These are phyloP conservation scores for Polyergus mexicanus DNA, from an alignment of 1,140 invertebrate species.

Conservation along the genomic window DNA sequence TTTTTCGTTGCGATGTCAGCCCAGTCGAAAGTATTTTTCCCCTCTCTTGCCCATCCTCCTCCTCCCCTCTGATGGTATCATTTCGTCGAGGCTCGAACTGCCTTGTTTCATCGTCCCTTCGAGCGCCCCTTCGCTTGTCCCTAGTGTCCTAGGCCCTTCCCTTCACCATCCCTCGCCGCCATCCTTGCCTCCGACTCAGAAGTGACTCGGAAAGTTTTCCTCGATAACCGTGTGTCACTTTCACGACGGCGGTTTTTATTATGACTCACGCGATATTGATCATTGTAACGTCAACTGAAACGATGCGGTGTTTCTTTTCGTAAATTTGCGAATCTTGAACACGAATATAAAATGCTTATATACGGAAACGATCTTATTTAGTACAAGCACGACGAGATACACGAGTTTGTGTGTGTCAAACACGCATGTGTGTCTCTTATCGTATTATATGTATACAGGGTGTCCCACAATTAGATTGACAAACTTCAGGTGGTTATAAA, in stretches of 20 bases:
- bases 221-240: conserved; percentile 38
- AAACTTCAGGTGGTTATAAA: too few species aligned
- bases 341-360: not conserved
- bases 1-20: conserved; percentile 67
- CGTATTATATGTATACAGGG: not conserved
- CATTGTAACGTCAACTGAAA: conserved; percentile 44
- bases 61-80: conserved; percentile 26
- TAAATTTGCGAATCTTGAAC: conserved; percentile 40
- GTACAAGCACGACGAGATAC: conserved; percentile 17
- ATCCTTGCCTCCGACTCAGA: conserved; percentile 13
- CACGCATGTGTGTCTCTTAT: not conserved
- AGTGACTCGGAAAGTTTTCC: conserved; percentile 60
- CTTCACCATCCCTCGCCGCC: not conserved
- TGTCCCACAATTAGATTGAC: too few species aligned
- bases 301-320: not conserved
- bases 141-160: not conserved
- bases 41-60: not conserved
- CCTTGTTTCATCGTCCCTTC: conserved; percentile 69
- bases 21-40: conserved; percentile 63
- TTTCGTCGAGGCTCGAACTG: conserved; percentile 45
- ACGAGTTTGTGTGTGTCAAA: not conserved
- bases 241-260: conserved; percentile 44
- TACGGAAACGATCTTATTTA: conserved; percentile 20
- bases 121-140: conserved; percentile 50
- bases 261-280: conserved; percentile 56